Evolutionary conservation across 2,888 invertebrate genomes (phyloP).

Genomic region (Apamea monoglypha): DNA sequence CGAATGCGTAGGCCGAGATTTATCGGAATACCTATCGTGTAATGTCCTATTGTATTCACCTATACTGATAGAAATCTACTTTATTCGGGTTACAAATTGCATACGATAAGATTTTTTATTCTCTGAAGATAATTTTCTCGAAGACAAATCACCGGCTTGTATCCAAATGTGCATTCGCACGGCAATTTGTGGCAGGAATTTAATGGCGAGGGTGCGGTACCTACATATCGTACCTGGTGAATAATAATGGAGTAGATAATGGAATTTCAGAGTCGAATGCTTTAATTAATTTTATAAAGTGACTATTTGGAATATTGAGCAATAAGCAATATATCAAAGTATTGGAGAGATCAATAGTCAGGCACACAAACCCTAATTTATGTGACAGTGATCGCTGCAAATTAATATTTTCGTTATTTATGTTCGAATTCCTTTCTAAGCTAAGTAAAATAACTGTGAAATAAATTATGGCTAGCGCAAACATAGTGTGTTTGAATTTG

Average conservation of each 20-base stretch:
- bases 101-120: conserved; percentile 67
- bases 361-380: conserved; percentile 55
- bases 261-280: conserved; percentile 40
- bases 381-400: conserved; percentile 56
- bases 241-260: conserved; percentile 46
- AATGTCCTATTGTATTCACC: conserved; percentile 80
- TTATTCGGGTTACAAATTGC: conserved; percentile 76
- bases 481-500: conserved; percentile 43
- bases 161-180: conserved; percentile 40
- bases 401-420: conserved; percentile 61
- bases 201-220: conserved; percentile 39
- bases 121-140: conserved; percentile 59
- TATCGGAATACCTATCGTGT: conserved; percentile 75
- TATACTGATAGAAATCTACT: conserved; percentile 75
- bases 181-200: conserved; percentile 37
- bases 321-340: conserved; percentile 36
- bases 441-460: conserved; percentile 45
- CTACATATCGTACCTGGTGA: conserved; percentile 26
- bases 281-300: conserved; percentile 52
- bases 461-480: conserved; percentile 47
- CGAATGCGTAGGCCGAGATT: conserved; percentile 77
- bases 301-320: conserved; percentile 44
- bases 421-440: conserved; percentile 45
- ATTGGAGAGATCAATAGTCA: conserved; percentile 53
- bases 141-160: conserved; percentile 49